Evolutionary conservation across 2,888 invertebrate species (phyloP).

Genomic region (Apoda limacodes): DNA sequence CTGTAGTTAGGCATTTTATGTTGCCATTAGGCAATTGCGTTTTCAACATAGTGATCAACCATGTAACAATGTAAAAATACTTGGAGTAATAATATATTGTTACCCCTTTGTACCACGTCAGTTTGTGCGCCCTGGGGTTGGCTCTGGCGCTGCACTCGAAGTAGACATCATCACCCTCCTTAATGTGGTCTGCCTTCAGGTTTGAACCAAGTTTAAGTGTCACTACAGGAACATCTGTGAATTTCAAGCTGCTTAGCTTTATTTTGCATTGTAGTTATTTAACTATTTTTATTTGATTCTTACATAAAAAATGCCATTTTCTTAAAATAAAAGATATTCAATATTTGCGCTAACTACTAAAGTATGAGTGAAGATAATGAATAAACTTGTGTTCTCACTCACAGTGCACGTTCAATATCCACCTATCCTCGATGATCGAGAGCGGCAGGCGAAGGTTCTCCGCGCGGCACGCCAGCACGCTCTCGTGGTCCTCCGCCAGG

Average conservation of each 20-base stretch:
- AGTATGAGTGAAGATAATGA: no score
- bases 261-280: no score
- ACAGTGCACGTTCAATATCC: slow-evolving; percentile 86
- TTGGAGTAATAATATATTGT: slow-evolving; percentile 13
- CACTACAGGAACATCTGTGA: slow-evolving; percentile 84
- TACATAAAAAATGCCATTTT: no score
- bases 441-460: slow-evolving; percentile 81
- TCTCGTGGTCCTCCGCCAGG: slow-evolving; percentile 83
- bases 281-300: no score
- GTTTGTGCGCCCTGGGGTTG: slow-evolving; percentile 85
- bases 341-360: no score
- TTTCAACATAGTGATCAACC: no score
- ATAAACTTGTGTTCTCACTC: slow-evolving; percentile 56
- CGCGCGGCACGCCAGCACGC: slow-evolving; percentile 80
- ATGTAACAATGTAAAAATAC: no score
- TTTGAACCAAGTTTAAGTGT: slow-evolving; percentile 86
- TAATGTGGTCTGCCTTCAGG: slow-evolving; percentile 81
- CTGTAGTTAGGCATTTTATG: not conserved
- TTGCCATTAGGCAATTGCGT: not conserved
- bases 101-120: slow-evolving; percentile 86
- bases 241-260: no score
- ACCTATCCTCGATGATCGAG: slow-evolving; percentile 81
- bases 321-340: no score
- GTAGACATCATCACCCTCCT: slow-evolving; percentile 90
- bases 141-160: slow-evolving; percentile 92